Conservation (phyloP, 2,888 invertebrate genomes). For the Lapara coniferarum region DNA sequence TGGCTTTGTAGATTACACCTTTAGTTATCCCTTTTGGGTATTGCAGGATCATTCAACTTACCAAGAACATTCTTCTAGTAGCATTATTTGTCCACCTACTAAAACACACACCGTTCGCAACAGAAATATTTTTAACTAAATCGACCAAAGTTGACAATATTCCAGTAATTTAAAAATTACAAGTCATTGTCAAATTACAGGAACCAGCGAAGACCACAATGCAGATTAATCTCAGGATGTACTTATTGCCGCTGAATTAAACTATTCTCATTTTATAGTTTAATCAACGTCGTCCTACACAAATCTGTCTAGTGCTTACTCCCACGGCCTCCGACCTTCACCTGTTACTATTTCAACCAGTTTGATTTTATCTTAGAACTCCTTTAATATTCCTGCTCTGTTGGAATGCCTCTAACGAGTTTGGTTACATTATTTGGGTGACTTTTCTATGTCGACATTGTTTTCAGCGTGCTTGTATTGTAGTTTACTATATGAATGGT, state of each 20-base stretch:
- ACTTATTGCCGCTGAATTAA: conserved; percentile 17
- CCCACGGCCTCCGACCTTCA: conserved; percentile 13
- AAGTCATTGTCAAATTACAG: neutral
- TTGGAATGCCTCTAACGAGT: no score
- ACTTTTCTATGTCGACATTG: neutral
- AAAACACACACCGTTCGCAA: neutral
- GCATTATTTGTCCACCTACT: no score
- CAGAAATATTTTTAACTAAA: neutral
- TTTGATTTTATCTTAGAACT: neutral
- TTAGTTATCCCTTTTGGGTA: no score
- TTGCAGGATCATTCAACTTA: no score
- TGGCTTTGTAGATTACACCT: no score
- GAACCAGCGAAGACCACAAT: neutral
- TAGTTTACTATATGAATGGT: neutral
- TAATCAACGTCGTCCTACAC: conserved; percentile 7
- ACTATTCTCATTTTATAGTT: conserved; percentile 1
- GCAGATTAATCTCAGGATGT: conserved; percentile 10
- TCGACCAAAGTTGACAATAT: neutral
- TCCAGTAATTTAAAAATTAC: neutral
- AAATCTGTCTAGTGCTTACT: neutral
- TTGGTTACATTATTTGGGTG: neutral
- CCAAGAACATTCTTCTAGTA: no score
- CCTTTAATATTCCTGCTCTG: neutral
- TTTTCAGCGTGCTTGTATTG: neutral
- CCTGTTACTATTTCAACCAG: neutral